phyloP scores from a whole-genome alignment of 2,888 invertebrate genomes.

The Nemapogon koenigi region DNA sequence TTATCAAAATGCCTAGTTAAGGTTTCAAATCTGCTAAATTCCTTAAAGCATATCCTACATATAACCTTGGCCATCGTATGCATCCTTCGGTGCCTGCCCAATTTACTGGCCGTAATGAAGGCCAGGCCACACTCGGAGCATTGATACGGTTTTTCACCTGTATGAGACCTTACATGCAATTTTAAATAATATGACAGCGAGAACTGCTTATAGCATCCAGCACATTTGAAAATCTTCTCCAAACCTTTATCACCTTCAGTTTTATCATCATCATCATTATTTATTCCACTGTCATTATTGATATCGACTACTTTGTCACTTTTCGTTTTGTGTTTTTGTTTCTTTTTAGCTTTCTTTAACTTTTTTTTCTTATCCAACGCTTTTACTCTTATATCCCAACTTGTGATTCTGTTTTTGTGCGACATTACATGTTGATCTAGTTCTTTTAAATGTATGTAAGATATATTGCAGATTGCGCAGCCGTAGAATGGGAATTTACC shows the following conservation, averaged over 20 bases:
- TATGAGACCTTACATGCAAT: slow-evolving; percentile 50
- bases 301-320: slow-evolving; percentile 37
- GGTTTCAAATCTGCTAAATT: slow-evolving; percentile 41
- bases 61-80: slow-evolving; percentile 41
- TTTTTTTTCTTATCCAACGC: slow-evolving; percentile 35
- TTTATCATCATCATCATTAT: neutral
- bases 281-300: slow-evolving; percentile 16
- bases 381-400: slow-evolving; percentile 41
- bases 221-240: slow-evolving; percentile 51
- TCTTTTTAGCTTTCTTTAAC: slow-evolving; percentile 27
- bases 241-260: no score
- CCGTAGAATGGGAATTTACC: slow-evolving; percentile 41
- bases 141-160: slow-evolving; percentile 50
- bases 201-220: slow-evolving; percentile 49
- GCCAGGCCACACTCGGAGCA: slow-evolving; percentile 43
- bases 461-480: slow-evolving; percentile 43
- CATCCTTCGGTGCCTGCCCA: slow-evolving; percentile 45
- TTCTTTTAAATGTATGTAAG: slow-evolving; percentile 29
- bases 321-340: slow-evolving; percentile 22
- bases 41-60: slow-evolving; percentile 46
- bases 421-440: slow-evolving; percentile 40
- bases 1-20: slow-evolving; percentile 47
- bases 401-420: slow-evolving; percentile 45
- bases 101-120: slow-evolving; percentile 52
- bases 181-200: slow-evolving; percentile 49